A percentile compares a stretch with the other conserved stretches of the same genome.
Conservation (phyloP, 2,888 invertebrate genomes). For the Parapristionchus giblindavisi region DNA sequence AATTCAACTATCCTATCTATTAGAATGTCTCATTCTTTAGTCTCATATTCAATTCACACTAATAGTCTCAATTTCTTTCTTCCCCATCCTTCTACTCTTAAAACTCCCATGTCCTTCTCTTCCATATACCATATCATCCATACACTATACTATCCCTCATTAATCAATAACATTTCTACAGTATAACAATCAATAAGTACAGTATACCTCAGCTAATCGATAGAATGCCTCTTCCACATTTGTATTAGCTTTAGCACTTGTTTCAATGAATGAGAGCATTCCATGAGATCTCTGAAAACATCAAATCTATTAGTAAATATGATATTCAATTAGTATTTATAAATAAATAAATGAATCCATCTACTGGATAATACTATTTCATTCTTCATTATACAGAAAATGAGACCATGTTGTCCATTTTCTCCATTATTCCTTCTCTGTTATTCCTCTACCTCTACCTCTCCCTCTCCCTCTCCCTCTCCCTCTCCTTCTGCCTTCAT, state of each 20-base stretch:
- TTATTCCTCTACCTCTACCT: too few species aligned
- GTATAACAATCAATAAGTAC: neutral
- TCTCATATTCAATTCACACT: too few species aligned
- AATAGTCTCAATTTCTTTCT: too few species aligned
- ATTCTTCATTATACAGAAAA: too few species aligned
- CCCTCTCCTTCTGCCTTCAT: neutral
- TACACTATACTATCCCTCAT: too few species aligned
- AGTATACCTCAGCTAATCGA: conserved; percentile 33
- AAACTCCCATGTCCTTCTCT: too few species aligned
- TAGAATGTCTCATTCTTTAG: too few species aligned
- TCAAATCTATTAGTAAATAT: neutral
- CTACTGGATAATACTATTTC: neutral
- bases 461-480: too few species aligned
- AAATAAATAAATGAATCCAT: neutral
- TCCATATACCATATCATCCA: too few species aligned
- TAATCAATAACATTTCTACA: neutral
- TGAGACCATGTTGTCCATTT: neutral
- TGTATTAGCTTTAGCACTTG: conserved; percentile 48
- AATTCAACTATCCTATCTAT: too few species aligned
- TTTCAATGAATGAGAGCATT: conserved; percentile 64
- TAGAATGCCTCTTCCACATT: conserved; percentile 38
- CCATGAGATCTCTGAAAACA: conserved; percentile 52
- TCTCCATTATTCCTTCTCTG: neutral
- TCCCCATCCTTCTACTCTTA: too few species aligned
- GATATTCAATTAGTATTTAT: conserved; percentile 2